Evolutionary conservation across 2,113 vertebrate species (phyloP).

Genomic region (Haplotaxodon microlepis): DNA sequence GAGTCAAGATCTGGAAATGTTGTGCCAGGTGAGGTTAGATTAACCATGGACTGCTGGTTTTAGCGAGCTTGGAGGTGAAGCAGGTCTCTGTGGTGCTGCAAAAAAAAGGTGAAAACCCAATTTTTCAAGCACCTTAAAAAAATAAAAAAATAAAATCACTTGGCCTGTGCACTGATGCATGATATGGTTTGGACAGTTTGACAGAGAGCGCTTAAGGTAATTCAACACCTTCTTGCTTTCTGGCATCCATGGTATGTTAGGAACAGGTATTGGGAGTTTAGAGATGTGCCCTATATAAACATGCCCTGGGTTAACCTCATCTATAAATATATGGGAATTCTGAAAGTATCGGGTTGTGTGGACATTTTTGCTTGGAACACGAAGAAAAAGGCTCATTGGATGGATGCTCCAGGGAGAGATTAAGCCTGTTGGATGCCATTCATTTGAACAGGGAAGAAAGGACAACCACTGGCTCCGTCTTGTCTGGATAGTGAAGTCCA

Average conservation of each 20-base stretch:
- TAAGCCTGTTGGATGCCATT: slow-evolving; percentile 13
- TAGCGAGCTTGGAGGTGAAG: background rate
- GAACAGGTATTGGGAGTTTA: background rate
- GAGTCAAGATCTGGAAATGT: background rate
- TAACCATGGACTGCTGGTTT: background rate
- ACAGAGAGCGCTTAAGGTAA: background rate
- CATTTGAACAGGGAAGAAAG: slow-evolving; percentile 37
- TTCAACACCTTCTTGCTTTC: background rate
- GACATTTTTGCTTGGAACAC: slow-evolving; percentile 5
- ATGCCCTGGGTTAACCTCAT: background rate
- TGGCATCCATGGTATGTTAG: background rate
- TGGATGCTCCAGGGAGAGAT: background rate
- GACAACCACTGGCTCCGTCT: background rate
- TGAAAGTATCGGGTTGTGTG: background rate
- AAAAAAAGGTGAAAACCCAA: background rate
- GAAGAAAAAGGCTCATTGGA: background rate
- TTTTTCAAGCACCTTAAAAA: background rate
- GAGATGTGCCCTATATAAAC: background rate
- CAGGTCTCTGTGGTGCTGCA: background rate
- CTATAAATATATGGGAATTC: slow-evolving; percentile 3
- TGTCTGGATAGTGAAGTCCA: slow-evolving; percentile 12
- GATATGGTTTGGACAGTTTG: background rate
- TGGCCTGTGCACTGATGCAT: background rate
- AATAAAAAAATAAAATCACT: background rate
- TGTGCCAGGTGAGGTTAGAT: background rate